Conservation (phyloP, 2,888 invertebrate species). For the Lissocephala sabroskyi region DNA sequence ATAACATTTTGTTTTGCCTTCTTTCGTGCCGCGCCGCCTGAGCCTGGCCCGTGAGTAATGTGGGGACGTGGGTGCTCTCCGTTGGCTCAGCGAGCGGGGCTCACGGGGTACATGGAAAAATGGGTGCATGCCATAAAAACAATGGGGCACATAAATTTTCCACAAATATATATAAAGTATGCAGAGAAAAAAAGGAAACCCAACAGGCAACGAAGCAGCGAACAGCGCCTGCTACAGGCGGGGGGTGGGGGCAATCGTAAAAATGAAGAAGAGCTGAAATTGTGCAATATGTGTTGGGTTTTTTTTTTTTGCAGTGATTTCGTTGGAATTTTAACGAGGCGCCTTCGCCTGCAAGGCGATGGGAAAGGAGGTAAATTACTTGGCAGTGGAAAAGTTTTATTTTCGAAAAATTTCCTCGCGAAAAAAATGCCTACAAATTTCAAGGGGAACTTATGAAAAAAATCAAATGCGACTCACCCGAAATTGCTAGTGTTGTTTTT, state of each 20-base stretch:
- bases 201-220: slow-evolving; percentile 44
- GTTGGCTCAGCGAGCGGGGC: slow-evolving; percentile 11
- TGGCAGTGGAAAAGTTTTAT: too few relatives aligned
- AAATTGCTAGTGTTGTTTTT: too few relatives aligned
- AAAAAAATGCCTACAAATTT: too few relatives aligned
- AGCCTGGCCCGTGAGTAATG: neutral
- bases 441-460: too few relatives aligned
- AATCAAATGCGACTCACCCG: too few relatives aligned
- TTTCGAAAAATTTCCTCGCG: too few relatives aligned
- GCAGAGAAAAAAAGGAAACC: slow-evolving; percentile 40
- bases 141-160: slow-evolving; percentile 67
- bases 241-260: slow-evolving; percentile 50
- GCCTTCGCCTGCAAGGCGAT: too few relatives aligned
- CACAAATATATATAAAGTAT: slow-evolving; percentile 60
- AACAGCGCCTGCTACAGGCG: slow-evolving; percentile 3
- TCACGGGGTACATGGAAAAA: slow-evolving; percentile 45
- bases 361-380: too few relatives aligned
- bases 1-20: slow-evolving; percentile 34
- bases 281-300: slow-evolving; percentile 35
- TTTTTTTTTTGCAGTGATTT: slow-evolving; percentile 48
- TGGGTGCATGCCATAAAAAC: slow-evolving; percentile 69
- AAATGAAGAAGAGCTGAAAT: slow-evolving; percentile 52
- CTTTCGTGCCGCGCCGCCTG: slow-evolving; percentile 32
- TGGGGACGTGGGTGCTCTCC: slow-evolving; percentile 4
- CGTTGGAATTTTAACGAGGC: slow-evolving; percentile 58